Evolutionary conservation across 1,140 invertebrate genomes (phyloP), one percentile per base, ranked within the genome.

Genomic region (Ceratitis capitata): DNA sequence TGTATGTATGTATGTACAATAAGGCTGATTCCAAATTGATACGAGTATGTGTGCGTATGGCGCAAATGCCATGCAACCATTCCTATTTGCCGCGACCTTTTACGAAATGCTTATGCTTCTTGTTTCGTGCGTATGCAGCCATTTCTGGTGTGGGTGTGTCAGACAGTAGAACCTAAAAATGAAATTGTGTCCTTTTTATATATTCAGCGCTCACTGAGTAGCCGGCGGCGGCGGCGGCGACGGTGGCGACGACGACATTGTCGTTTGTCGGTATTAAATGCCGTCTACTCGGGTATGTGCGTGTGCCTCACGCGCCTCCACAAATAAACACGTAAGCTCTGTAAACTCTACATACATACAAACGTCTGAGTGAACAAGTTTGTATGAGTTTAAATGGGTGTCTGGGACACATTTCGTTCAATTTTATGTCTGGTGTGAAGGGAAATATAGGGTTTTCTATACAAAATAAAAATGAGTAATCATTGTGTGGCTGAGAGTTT

Each of bases 131-230:
- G 42, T n/a, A n/a, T 45, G 69, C 69, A n/a, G 69, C 5, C 35
- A 45, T 12, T 42, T 2, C 32, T 78, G 69, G 69, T 78, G 39
- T 78, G 69, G 69, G 39, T 78, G 69, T 78, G 39, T 78, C 69
- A 78, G 69, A 78, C 69, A 47, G 39, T 39, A 45, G 42, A 78
- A 78, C n/a, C 69, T 78, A 78, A 42, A 45, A 45, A 78, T 78
- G 35, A 78, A 45, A 78, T 78, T 42, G 69, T 42, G 69, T 78
- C 69, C 69, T 78, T 78, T 78, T 45, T 45, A 42, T 78, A 78
- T 78, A 78, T 32, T 19, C 23, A 56, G 51, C 29, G n/a, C n/a
- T n/a, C n/a, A n/a, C n/a, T 49, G 47, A 9, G 14, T 49, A 49
- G 7, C 7, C 51, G 14, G n/a, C 51, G 51, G 51, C 51, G 51